Evolutionary conservation across 2,113 vertebrate genomes (phyloP).

Genomic region (Scomber scombrus): DNA sequence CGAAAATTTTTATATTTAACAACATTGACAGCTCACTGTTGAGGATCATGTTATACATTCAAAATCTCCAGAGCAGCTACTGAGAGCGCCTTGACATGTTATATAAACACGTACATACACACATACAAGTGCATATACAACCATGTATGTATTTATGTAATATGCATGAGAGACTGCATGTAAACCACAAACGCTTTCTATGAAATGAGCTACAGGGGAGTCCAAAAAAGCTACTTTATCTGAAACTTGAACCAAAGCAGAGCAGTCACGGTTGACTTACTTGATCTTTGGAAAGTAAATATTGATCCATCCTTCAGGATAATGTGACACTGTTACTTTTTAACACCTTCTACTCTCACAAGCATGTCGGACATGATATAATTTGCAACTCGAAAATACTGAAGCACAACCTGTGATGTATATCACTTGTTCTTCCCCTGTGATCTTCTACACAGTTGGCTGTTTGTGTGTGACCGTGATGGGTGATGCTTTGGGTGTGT

Average conservation of each 20-base stretch:
- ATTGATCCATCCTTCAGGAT: not conserved
- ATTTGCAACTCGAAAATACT: not conserved
- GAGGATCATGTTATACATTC: too few species aligned
- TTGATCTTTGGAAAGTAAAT: too few species aligned
- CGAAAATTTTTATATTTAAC: too few species aligned
- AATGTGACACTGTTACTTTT: too few species aligned
- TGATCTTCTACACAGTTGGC: constrained; percentile 22
- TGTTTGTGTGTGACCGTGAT: constrained; percentile 31
- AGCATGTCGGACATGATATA: not conserved
- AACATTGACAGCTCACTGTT: too few species aligned
- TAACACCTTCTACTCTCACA: not conserved
- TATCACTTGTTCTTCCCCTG: not conserved
- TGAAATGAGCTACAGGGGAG: not conserved
- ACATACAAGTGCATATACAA: too few species aligned
- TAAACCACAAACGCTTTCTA: not conserved
- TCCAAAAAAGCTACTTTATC: not conserved
- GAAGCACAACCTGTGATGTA: not conserved
- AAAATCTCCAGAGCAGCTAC: too few species aligned
- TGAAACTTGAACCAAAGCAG: not conserved
- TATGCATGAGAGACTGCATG: not conserved
- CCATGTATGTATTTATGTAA: too few species aligned
- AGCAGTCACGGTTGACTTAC: not conserved
- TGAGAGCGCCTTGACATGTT: too few species aligned
- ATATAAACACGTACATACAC: not conserved
- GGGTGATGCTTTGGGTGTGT: constrained; percentile 51